A percentile compares a stretch with the other conserved stretches of the same genome.
phyloP scores from a whole-genome alignment of 2,113 vertebrate genomes.

The Corythornis madagascariensis region DNA sequence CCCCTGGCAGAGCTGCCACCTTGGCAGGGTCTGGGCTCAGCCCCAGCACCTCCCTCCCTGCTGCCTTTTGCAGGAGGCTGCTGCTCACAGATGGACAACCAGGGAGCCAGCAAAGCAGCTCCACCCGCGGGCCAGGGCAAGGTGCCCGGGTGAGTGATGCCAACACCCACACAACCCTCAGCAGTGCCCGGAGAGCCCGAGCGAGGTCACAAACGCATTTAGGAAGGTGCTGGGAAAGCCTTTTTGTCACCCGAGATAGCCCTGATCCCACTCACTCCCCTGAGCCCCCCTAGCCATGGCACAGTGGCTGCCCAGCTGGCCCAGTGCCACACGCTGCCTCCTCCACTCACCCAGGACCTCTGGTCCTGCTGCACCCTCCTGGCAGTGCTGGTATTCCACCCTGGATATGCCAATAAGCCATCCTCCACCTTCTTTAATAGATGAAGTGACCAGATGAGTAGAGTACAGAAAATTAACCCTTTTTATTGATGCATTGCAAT shows the following conservation, averaged over 20 bases:
- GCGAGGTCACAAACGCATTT: fast-evolving
- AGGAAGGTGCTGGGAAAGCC: not conserved
- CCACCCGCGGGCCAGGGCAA: fast-evolving
- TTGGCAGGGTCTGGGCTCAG: not conserved
- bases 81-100: fast-evolving
- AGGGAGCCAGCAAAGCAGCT: not conserved
- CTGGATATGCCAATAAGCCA: fast-evolving
- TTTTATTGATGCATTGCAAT: conserved; percentile 89
- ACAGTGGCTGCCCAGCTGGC: not conserved
- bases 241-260: too few relatives aligned
- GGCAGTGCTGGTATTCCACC: not conserved
- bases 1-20: fast-evolving
- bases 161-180: not conserved
- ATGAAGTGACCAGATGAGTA: conserved; percentile 48
- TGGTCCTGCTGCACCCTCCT: too few relatives aligned
- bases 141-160: fast-evolving
- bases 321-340: not conserved
- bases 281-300: not conserved
- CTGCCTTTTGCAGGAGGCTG: fast-evolving
- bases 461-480: conserved; percentile 87
- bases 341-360: too few relatives aligned
- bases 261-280: not conserved
- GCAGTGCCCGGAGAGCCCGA: not conserved
- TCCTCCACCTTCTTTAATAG: not conserved
- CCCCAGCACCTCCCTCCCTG: not conserved